Evolutionary conservation across 1,140 invertebrate species (phyloP).

Genomic region (Pseudomyrmex flavicornis): DNA sequence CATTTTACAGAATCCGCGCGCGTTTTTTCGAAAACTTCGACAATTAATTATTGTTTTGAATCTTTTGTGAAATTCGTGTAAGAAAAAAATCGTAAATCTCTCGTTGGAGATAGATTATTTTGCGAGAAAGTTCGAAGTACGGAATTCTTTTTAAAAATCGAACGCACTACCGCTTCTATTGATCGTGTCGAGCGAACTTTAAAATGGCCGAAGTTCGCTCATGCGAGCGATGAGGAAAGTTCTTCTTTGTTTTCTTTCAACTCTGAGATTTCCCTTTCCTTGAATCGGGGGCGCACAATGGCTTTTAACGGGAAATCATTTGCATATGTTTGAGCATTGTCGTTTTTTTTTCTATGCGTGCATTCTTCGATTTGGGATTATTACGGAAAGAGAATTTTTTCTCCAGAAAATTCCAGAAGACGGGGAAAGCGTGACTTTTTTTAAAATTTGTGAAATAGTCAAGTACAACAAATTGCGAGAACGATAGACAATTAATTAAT

Average conservation of each 20-base stretch:
- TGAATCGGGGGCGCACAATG: slow-evolving; percentile 25
- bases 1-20: not conserved
- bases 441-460: not conserved
- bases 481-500: no score
- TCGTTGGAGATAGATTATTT: not conserved
- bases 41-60: no score
- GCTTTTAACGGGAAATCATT: slow-evolving; percentile 72
- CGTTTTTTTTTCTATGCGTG: slow-evolving; percentile 56
- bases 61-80: no score
- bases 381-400: not conserved
- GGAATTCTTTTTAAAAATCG: not conserved
- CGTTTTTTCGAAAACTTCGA: not conserved
- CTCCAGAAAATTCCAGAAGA: not conserved
- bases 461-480: not conserved
- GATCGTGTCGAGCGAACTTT: slow-evolving; percentile 12
- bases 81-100: no score
- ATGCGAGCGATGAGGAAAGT: slow-evolving; percentile 55
- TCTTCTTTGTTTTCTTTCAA: slow-evolving; percentile 55
- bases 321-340: slow-evolving; percentile 62
- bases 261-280: not conserved
- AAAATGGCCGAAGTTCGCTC: slow-evolving; percentile 40
- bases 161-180: not conserved
- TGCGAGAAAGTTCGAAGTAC: not conserved
- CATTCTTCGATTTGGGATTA: slow-evolving; percentile 67
- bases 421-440: not conserved